Base-by-base conservation (phyloP, 2,797 vertebrate species). In the Anas flavirostris region DNA sequence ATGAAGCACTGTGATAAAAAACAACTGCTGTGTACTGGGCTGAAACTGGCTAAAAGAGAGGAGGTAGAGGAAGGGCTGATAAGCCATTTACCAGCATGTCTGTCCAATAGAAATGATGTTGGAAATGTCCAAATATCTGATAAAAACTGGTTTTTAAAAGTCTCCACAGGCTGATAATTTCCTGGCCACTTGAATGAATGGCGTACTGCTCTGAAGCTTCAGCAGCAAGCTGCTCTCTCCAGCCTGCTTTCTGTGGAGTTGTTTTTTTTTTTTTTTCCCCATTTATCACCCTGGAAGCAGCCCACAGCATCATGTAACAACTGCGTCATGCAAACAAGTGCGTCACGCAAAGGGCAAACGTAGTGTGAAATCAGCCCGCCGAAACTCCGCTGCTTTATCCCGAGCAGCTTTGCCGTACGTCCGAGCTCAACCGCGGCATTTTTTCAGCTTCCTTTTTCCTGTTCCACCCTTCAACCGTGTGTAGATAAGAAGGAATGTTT, bases 361-460 rank as follows among this genome's bases (percentile, higher is more conserved):
- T 0, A 26, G 56, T 4, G 31, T 69, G 75, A 46, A 68, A 63
- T 76, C 82, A 66, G 56, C 10, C n/a, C 63, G 73, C 58, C 46
- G 62, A 53, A 33, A 9, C 68, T 75, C 1, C 1, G 5, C 62
- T 23, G 33, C 2, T 67, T 76, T 73, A 8, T 73, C n/a, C 69
- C 53, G 22, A 39, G 83, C 88, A 76, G 59, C 74, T 86, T 76
- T 84, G 43, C 52, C 86, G 6, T 29, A 26, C 25, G 43, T 53
- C 48, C 85, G 93, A 85, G 79, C 69, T 88, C 83, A 92, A 84
- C 78, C 87, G 81, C 53, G 44, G 72, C 22, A 31, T 35, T 60
- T 60, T 43, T 91, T 87, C 75, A 62, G 68, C 39, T 88, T 94
- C 63, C 39, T 86, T 78, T 86, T 84, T 85, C 70, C 80, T 81